Evolutionary conservation across 2,888 invertebrate genomes (phyloP), one percentile per base, ranked within the genome.

Genomic region (Eumacrocentrus americanus): DNA sequence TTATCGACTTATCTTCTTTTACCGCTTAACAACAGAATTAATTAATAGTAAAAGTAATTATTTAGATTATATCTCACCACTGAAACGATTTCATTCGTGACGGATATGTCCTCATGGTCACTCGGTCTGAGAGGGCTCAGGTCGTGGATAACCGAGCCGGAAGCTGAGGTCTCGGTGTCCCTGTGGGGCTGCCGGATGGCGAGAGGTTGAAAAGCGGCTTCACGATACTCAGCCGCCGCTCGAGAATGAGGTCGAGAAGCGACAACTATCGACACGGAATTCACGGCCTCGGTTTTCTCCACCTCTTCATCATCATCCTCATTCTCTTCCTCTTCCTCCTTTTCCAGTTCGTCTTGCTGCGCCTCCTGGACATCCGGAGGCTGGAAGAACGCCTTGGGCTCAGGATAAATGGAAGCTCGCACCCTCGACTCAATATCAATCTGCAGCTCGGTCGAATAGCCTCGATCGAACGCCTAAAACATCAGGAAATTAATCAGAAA

Each of bases 221-320:
- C 70, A 23, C 60, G 50, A 22, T 64, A 61, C 12, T 65, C 57
- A 9, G 48, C 20, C 14, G 57, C 40, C n/a, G 69, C 68, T 9
- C 56, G 67, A 37, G 74, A 73, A 55, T 70, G 70, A 14, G 73
- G 68, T 29, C 71, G 70, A 29, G 74, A 72, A 5, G 69, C 68
- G 52, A 71, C 69, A 40, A 67, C 54, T 53, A 72, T 71, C 14
- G 72, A 65, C 29, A 62, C 51, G 18, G 51, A 51, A 60, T 63
- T 64, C 44, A 55, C 48, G 2, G 55, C 40, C 47, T 38, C 58
- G 22, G 23, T 34, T 25, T 44, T 22, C 5, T 37, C 20, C 18
- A 34, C 35, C 40, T 51, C 53, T 37, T 37, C 37, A 54, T 42
- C 20, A 23, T 54, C 20, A 38, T 44, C 25, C n/a, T 35, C 38